phyloP scores from a whole-genome alignment of 2,113 vertebrate species.

The Cyprinodon tularosa region DNA sequence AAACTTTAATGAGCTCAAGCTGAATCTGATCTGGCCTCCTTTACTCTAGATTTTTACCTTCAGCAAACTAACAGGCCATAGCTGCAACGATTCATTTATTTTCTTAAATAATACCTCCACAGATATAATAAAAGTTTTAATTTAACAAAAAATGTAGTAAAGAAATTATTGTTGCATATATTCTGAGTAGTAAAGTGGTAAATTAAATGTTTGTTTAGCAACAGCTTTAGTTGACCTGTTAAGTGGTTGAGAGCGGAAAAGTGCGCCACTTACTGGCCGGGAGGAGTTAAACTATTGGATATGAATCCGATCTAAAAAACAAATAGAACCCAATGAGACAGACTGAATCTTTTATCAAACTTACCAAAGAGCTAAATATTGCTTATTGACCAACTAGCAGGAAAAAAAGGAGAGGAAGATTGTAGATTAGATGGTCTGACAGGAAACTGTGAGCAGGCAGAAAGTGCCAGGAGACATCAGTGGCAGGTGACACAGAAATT shows the following conservation, averaged over 20 bases:
- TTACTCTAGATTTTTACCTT: slow-evolving; percentile 49
- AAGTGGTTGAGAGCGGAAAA: too few relatives aligned
- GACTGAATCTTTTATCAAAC: neutral
- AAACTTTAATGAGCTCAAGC: slow-evolving; percentile 81
- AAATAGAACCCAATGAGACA: neutral
- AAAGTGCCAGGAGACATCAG: slow-evolving; percentile 58
- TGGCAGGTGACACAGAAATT: slow-evolving; percentile 68
- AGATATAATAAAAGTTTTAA: too few relatives aligned
- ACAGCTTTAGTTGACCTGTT: too few relatives aligned
- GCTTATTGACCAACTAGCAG: neutral
- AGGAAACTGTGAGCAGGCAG: slow-evolving; percentile 29
- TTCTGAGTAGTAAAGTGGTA: too few relatives aligned
- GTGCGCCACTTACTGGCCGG: too few relatives aligned
- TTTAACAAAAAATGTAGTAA: too few relatives aligned
- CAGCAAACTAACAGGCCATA: neutral
- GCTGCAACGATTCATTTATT: too few relatives aligned
- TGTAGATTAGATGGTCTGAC: slow-evolving; percentile 53
- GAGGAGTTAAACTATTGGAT: too few relatives aligned
- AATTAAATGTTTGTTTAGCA: too few relatives aligned
- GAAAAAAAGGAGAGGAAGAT: neutral
- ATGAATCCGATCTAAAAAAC: slow-evolving; percentile 6
- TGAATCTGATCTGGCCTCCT: slow-evolving; percentile 78
- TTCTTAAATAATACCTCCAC: too few relatives aligned
- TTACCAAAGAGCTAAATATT: neutral
- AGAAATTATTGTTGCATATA: too few relatives aligned